Evolutionary conservation across 2,113 vertebrate species (phyloP).

Genomic region (Mormoops blainvillei): DNA sequence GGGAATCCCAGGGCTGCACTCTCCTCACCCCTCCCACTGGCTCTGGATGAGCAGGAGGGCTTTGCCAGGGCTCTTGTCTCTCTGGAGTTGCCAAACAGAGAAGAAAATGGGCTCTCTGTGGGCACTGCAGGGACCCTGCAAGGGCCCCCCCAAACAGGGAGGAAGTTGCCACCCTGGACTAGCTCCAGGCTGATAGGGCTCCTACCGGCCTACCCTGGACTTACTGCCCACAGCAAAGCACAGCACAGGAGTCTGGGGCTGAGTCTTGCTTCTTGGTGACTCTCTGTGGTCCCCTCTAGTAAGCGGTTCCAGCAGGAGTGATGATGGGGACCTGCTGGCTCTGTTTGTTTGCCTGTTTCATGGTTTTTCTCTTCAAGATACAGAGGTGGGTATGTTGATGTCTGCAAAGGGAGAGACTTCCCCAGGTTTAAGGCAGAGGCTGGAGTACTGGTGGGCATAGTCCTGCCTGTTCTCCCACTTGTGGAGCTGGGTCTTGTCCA

Average conservation of each 20-base stretch:
- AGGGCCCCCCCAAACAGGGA: neutral
- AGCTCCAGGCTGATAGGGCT: neutral
- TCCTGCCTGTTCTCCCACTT: neutral
- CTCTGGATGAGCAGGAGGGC: conserved; percentile 84
- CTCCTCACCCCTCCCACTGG: conserved; percentile 79
- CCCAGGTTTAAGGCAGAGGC: neutral
- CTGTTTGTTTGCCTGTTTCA: neutral
- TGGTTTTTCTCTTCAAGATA: neutral
- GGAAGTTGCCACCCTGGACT: neutral
- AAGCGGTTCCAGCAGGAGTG: neutral
- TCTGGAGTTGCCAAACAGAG: conserved; percentile 63
- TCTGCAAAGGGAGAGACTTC: too few relatives aligned
- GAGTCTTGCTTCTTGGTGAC: neutral
- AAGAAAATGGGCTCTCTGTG: neutral
- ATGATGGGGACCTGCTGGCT: neutral
- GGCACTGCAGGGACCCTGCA: neutral
- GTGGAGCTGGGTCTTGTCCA: neutral
- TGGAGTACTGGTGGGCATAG: neutral
- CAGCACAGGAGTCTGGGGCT: neutral
- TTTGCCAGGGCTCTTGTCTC: conserved; percentile 84
- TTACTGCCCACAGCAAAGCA: neutral
- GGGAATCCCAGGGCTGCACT: conserved; percentile 89
- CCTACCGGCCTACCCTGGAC: neutral
- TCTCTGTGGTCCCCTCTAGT: neutral
- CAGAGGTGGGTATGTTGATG: neutral